phyloP scores from a whole-genome alignment of 2,888 invertebrate species.

The Nemapogon koenigi region DNA sequence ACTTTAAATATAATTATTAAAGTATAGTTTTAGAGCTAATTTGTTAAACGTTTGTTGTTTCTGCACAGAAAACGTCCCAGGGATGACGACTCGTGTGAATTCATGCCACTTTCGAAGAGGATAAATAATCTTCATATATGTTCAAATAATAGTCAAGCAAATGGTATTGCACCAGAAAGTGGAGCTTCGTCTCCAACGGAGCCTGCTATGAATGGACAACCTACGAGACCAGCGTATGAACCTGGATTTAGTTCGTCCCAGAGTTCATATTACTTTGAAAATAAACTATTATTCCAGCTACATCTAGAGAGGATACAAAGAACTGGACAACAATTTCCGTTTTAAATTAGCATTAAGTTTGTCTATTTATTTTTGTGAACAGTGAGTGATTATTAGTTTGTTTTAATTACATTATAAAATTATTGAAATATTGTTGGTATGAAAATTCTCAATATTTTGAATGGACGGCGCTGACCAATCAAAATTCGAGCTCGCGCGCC shows the following conservation, averaged over 20 bases:
- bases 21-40: not conserved
- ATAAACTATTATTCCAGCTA: constrained; percentile 85
- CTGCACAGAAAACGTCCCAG: constrained; percentile 76
- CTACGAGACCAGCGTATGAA: constrained; percentile 64
- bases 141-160: constrained; percentile 34
- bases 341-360: constrained; percentile 21
- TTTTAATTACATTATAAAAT: too few relatives aligned
- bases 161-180: constrained; percentile 34
- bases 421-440: too few relatives aligned
- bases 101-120: constrained; percentile 87
- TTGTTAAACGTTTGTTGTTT: not conserved
- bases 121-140: constrained; percentile 88
- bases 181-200: constrained; percentile 37
- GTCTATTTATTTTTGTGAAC: too few relatives aligned
- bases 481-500: too few relatives aligned
- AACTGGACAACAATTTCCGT: constrained; percentile 56
- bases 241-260: constrained; percentile 79
- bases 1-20: not conserved
- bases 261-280: constrained; percentile 88
- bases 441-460: too few relatives aligned
- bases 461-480: too few relatives aligned
- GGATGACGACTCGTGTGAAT: constrained; percentile 79
- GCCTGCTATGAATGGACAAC: constrained; percentile 19
- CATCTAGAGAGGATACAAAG: constrained; percentile 82
- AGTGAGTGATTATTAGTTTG: too few relatives aligned